A percentile compares a stretch with the other conserved stretches of the same genome.
These are phyloP conservation scores for Zosterops pallidus DNA, from an alignment of 2,113 vertebrate species.

Conservation along the genomic window DNA sequence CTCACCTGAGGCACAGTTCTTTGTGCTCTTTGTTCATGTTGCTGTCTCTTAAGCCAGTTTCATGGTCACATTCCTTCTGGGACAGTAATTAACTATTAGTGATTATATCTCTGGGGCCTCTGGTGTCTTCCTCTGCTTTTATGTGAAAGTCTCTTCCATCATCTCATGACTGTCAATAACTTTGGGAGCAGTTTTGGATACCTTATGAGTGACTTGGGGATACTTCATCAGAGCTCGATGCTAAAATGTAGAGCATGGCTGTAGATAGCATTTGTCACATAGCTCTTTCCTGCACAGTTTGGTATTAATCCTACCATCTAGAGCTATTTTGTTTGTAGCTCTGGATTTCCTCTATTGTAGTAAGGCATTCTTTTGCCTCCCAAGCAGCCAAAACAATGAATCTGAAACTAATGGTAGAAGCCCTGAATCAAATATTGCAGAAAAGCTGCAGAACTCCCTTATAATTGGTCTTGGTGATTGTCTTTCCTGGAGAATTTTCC, in stretches of 20 bases:
- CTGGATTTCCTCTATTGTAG: neutral
- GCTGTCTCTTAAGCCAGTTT: neutral
- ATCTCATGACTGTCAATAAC: neutral
- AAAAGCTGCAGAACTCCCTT: neutral
- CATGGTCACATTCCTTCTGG: neutral
- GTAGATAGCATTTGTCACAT: neutral
- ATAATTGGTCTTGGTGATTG: neutral
- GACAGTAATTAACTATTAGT: neutral
- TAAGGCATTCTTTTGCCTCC: neutral
- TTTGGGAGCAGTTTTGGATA: neutral
- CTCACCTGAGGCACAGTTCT: neutral
- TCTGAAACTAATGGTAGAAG: neutral
- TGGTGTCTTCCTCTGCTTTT: neutral
- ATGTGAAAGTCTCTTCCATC: neutral
- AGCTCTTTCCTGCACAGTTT: neutral
- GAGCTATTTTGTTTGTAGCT: neutral
- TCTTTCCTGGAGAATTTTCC: neutral
- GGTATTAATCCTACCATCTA: neutral
- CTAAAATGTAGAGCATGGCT: neutral
- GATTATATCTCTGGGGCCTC: neutral
- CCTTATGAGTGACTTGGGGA: neutral
- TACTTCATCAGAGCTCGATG: neutral
- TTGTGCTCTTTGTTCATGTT: neutral
- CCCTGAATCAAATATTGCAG: neutral
- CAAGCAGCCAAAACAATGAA: neutral